phyloP scores from a whole-genome alignment of 2,113 vertebrate genomes.

The Scopus umbretta region DNA sequence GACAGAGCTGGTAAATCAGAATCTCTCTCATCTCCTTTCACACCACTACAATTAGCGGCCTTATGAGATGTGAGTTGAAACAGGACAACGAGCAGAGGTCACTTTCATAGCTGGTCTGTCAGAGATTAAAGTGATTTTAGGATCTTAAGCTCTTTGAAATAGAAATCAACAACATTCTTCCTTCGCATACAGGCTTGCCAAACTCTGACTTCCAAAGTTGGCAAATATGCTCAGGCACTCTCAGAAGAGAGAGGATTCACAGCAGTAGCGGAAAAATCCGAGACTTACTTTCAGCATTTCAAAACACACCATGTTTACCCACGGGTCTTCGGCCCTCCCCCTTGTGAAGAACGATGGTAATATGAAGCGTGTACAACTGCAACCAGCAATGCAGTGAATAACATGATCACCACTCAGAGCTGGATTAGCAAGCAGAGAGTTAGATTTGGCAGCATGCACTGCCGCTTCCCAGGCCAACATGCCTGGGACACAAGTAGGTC shows the following conservation, averaged over 20 bases:
- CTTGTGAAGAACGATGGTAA: not conserved
- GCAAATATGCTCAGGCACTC: not conserved
- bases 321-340: not conserved
- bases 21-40: not conserved
- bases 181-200: not conserved
- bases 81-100: not conserved
- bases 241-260: not conserved
- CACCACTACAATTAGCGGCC: not conserved
- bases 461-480: not conserved
- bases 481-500: conserved; percentile 2
- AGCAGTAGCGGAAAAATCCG: not conserved
- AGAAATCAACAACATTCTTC: conserved; percentile 8
- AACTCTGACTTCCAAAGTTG: not conserved
- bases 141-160: conserved; percentile 1
- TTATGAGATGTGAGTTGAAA: not conserved
- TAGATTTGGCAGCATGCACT: not conserved
- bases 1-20: not conserved
- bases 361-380: not conserved
- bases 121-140: conserved; percentile 12
- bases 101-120: not conserved
- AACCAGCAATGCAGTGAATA: not conserved
- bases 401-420: not conserved
- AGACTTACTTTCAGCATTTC: not conserved
- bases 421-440: not conserved
- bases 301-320: not conserved